Evolutionary conservation across 1,140 invertebrate species (phyloP).

Genomic region (Hyles vespertilio): DNA sequence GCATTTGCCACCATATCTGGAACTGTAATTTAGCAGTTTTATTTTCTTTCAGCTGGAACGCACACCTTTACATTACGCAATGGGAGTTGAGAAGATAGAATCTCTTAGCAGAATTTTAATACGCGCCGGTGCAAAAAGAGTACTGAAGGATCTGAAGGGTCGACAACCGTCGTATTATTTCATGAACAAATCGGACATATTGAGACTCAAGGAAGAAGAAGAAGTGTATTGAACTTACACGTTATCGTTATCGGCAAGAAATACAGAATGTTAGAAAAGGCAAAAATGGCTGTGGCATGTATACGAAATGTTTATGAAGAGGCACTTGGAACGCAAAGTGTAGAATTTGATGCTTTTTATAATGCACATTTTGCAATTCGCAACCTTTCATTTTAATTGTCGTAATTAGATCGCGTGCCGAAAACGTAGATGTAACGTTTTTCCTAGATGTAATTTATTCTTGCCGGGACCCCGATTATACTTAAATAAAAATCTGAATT

Average conservation of each 20-base stretch:
- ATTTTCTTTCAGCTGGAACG: slow-evolving; percentile 85
- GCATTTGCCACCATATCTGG: too few relatives aligned
- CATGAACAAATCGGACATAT: slow-evolving; percentile 92
- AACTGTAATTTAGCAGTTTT: too few relatives aligned
- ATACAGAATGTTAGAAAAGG: neutral
- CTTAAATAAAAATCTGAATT: slow-evolving; percentile 21
- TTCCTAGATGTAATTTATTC: slow-evolving; percentile 25
- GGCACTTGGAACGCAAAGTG: slow-evolving; percentile 12
- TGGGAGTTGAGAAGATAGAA: slow-evolving; percentile 91
- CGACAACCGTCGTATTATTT: slow-evolving; percentile 94
- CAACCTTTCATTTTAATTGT: slow-evolving; percentile 14
- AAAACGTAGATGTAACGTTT: slow-evolving; percentile 22
- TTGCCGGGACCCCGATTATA: slow-evolving; percentile 34
- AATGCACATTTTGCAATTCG: slow-evolving; percentile 28
- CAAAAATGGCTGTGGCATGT: slow-evolving; percentile 26
- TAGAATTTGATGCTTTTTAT: slow-evolving; percentile 28
- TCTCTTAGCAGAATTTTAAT: slow-evolving; percentile 86
- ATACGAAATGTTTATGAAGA: slow-evolving; percentile 16
- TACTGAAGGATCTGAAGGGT: slow-evolving; percentile 90
- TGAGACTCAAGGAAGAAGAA: slow-evolving; percentile 89
- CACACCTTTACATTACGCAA: slow-evolving; percentile 91
- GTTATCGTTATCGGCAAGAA: neutral
- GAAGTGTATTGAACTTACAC: slow-evolving; percentile 69
- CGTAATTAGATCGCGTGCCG: slow-evolving; percentile 26
- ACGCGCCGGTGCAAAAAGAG: slow-evolving; percentile 86